phyloP scores from a whole-genome alignment of 2,888 invertebrate genomes.

The Teinopalpus imperialis region DNA sequence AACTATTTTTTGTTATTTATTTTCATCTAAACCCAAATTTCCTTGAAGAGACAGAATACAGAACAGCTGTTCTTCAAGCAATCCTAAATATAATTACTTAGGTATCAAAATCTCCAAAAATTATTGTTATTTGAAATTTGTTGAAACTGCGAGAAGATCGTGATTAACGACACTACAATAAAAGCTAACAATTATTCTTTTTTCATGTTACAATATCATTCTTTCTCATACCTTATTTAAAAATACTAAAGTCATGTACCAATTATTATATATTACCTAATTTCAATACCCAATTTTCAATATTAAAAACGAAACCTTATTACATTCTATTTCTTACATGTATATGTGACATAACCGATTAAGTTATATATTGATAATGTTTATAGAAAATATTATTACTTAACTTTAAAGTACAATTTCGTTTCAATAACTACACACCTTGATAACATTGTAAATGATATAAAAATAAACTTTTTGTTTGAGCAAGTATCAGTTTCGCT shows the following conservation, averaged over 20 bases:
- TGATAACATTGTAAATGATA: slow-evolving; percentile 21
- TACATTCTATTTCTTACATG: slow-evolving; percentile 9
- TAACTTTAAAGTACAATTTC: slow-evolving; percentile 11
- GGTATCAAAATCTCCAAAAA: no score
- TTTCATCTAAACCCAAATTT: no score
- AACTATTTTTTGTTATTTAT: no score
- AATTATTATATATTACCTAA: background rate
- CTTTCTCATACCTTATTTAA: background rate
- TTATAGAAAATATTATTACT: slow-evolving; percentile 19
- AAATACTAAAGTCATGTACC: background rate
- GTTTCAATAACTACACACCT: slow-evolving; percentile 1
- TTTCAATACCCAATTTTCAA: background rate
- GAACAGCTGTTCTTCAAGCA: no score
- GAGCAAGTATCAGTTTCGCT: slow-evolving; percentile 15
- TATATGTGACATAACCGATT: slow-evolving; percentile 9
- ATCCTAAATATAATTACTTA: no score
- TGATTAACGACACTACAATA: no score
- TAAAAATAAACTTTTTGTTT: slow-evolving; percentile 16
- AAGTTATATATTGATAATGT: slow-evolving; percentile 16
- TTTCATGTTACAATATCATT: no score
- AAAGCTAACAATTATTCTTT: no score
- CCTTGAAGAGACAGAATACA: no score
- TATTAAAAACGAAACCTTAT: background rate
- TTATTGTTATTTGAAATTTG: no score
- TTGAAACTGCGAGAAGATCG: no score